Evolutionary conservation across 2,113 vertebrate species (phyloP).

Genomic region (Equus quagga): DNA sequence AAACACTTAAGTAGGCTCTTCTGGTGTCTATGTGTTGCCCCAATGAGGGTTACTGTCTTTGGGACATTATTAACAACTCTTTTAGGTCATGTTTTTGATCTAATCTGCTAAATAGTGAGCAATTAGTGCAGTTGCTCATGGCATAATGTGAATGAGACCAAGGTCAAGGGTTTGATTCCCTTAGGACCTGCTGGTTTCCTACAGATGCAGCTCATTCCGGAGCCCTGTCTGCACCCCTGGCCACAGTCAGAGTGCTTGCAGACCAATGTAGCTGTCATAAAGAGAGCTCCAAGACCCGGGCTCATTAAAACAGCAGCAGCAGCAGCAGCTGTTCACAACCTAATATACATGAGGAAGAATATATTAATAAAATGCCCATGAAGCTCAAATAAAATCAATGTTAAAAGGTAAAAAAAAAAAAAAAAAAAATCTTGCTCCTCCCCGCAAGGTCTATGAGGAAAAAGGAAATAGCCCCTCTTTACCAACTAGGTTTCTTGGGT

Average conservation of each 20-base stretch:
- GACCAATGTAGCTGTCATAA: not conserved
- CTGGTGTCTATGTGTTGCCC: not conserved
- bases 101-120: slow-evolving; percentile 50
- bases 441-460: not conserved
- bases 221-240: not conserved
- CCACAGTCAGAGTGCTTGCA: slow-evolving; percentile 11
- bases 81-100: not conserved
- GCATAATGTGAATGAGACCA: slow-evolving; percentile 6
- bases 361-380: not conserved
- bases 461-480: not conserved
- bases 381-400: not conserved
- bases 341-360: not conserved
- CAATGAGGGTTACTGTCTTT: not conserved
- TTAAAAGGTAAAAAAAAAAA: not conserved
- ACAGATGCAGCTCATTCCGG: slow-evolving; percentile 13
- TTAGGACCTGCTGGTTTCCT: slow-evolving; percentile 56
- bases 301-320: not conserved
- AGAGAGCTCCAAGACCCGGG: not conserved
- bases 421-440: not conserved
- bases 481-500: not conserved
- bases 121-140: slow-evolving; percentile 13
- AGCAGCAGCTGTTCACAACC: not conserved
- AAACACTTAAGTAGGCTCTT: slow-evolving; percentile 10
- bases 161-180: slow-evolving; percentile 50
- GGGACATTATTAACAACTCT: not conserved